These are phyloP conservation scores for Sebastiscus albofasciatus DNA, from an alignment of 2,797 vertebrate species.

Conservation along the genomic window DNA sequence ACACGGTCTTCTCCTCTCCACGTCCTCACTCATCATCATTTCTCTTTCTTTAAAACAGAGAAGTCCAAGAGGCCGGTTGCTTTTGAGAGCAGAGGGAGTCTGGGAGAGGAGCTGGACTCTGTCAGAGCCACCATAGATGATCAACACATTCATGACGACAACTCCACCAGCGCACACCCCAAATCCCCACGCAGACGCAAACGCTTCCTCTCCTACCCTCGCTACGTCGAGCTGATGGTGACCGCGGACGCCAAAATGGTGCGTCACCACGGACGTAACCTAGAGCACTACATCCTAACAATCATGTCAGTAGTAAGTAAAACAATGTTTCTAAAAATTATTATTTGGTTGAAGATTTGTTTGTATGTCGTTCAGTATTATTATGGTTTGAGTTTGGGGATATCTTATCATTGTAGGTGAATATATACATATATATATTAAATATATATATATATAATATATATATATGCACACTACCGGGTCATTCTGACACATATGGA, in stretches of 20 bases:
- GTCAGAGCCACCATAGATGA: slow-evolving; percentile 73
- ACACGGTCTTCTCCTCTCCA: neutral
- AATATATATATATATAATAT: no score
- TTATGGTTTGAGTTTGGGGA: neutral
- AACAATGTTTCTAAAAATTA: slow-evolving; percentile 72
- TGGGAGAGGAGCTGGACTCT: slow-evolving; percentile 78
- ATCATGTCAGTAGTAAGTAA: slow-evolving; percentile 99
- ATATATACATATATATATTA: neutral
- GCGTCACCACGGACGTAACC: slow-evolving; percentile 89
- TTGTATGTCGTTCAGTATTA: neutral
- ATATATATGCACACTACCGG: neutral
- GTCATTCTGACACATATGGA: neutral
- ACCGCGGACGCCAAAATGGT: slow-evolving; percentile 95
- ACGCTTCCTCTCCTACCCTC: slow-evolving; percentile 95
- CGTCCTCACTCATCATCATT: neutral
- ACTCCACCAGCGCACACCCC: slow-evolving; percentile 41
- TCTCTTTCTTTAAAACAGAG: slow-evolving; percentile 73
- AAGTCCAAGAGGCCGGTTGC: slow-evolving; percentile 68
- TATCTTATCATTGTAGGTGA: neutral
- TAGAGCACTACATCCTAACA: slow-evolving; percentile 96
- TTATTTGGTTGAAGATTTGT: neutral
- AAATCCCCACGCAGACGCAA: slow-evolving; percentile 83
- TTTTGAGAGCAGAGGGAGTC: slow-evolving; percentile 70
- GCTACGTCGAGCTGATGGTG: slow-evolving; percentile 98
- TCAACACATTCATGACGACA: slow-evolving; percentile 41